Conservation (phyloP, 2,888 invertebrate genomes). For the Boloria euphrosyne region DNA sequence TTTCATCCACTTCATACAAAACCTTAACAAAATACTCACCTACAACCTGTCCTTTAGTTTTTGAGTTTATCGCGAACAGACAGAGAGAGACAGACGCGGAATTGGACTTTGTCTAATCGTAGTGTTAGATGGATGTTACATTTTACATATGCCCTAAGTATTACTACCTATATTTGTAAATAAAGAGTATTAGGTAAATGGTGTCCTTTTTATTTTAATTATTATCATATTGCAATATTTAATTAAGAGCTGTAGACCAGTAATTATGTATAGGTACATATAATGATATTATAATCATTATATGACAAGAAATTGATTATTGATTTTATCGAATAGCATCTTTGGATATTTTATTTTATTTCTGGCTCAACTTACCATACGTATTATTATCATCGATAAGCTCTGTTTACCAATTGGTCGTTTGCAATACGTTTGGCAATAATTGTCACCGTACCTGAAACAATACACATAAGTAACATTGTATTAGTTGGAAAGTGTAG, state of each 20-base stretch:
- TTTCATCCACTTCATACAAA: too few relatives aligned
- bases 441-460: conserved; percentile 33
- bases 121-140: too few relatives aligned
- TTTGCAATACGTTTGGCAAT: background rate
- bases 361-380: background rate
- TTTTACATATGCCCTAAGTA: too few relatives aligned
- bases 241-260: background rate
- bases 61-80: too few relatives aligned
- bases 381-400: background rate
- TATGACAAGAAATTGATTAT: background rate
- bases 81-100: too few relatives aligned
- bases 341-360: background rate
- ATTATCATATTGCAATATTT: background rate
- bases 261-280: background rate
- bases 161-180: too few relatives aligned
- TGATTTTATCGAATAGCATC: too few relatives aligned
- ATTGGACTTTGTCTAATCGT: too few relatives aligned
- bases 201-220: background rate
- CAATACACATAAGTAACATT: conserved; percentile 27
- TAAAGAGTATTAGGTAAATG: too few relatives aligned
- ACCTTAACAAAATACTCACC: too few relatives aligned
- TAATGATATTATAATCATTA: too few relatives aligned
- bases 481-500: conserved; percentile 35
- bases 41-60: too few relatives aligned
- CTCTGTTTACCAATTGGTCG: background rate